Evolutionary conservation across 2,888 invertebrate species (phyloP).

Genomic region (Drosophila limbata): DNA sequence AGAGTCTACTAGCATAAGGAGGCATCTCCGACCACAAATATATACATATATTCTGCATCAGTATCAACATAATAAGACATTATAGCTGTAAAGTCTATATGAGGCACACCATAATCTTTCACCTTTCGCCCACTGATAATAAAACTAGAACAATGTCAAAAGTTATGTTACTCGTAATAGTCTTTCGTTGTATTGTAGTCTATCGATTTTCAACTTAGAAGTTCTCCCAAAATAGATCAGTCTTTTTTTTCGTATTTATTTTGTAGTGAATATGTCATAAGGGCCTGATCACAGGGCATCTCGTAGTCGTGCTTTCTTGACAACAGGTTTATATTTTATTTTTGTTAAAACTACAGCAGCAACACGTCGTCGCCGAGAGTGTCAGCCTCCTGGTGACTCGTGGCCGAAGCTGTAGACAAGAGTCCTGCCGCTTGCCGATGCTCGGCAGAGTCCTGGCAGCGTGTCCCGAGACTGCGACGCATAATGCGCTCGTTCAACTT

Average conservation of each 20-base stretch:
- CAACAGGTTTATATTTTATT: neutral
- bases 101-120: too few relatives aligned
- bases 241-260: too few relatives aligned
- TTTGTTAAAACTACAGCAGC: conserved; percentile 32
- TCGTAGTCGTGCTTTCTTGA: neutral
- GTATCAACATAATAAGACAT: too few relatives aligned
- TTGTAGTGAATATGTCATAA: too few relatives aligned
- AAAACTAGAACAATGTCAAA: too few relatives aligned
- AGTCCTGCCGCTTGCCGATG: conserved; percentile 21
- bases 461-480: conserved; percentile 44
- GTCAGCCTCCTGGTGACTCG: conserved; percentile 23
- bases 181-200: too few relatives aligned
- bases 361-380: conserved; percentile 38
- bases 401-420: conserved; percentile 19
- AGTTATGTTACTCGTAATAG: too few relatives aligned
- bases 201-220: too few relatives aligned
- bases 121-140: too few relatives aligned
- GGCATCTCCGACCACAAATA: neutral
- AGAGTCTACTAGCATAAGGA: neutral
- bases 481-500: conserved; percentile 59
- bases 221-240: too few relatives aligned
- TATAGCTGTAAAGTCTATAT: neutral
- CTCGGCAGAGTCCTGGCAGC: conserved; percentile 14
- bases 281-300: neutral
- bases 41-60: neutral